Base-by-base conservation (phyloP, 1,140 invertebrate species). In the Brachionus koreanus region DNA sequence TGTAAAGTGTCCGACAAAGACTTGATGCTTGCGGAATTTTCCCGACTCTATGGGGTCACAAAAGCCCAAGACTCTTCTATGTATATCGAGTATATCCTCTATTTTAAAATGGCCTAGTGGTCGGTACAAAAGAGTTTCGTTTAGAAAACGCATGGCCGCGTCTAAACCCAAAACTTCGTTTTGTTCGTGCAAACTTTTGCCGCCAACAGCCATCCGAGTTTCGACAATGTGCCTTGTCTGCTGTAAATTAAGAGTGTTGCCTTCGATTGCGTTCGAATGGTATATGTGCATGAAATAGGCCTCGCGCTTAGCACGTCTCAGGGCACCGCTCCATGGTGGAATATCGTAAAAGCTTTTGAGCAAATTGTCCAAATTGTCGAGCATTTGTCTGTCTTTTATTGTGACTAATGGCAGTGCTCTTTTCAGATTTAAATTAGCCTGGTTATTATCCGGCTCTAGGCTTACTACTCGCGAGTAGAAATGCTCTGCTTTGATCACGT, bases 201-300 rank as follows among this genome's bases (percentile, higher is more conserved):
- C 96, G 65, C 92, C 93, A 3, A 98, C 92, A 0, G 95, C 95
- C 86, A 96, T 92, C 84, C 94, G 91, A 0, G 95, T 98, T 89
- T 98, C 95, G 9, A 98, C 90, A 83, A 98, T 93, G 75, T 93
- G 93, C 83, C 95, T 90, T 0, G 96, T 96, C 88, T 98, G 94
- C 23, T 93, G 91, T n/a, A 98, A 89, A 35, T 94, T 93, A 92
- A 98, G 94, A 1, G 96, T 98, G 85, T 98, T 98, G 2, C 97
- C 97, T 90, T 98, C 96, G 83, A 98, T 97, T 39, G 94, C 96
- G 77, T 96, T 95, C 2, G 95, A 97, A 86, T 98, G 96, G 89
- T 98, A 97, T 82, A 98, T 95, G 87, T 98, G 95, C 86, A 95
- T 92, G 86, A 95, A 97, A 87, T 97, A 98, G 13, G 94, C 93